Base-by-base conservation (phyloP, 2,888 invertebrate genomes). In the Blastobasis adustella region DNA sequence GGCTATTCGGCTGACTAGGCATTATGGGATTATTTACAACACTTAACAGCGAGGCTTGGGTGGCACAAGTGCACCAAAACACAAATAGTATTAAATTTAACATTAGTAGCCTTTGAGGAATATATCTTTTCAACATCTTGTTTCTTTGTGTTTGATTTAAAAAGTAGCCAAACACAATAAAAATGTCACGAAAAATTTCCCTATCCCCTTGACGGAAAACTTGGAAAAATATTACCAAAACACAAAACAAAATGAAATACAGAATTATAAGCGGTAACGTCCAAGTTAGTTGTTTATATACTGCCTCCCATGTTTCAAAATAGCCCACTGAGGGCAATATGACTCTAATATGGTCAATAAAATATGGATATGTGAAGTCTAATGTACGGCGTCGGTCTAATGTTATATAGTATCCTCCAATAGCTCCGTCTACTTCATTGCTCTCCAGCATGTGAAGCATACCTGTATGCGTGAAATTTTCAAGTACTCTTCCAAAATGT, bases 1-100 rank as follows among this genome's bases (percentile, higher is more conserved):
- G 5, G 4, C 46, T 45, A 5, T 59, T 58, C 6, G 60, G 57
- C 52, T 72, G 67, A 37, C 60, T 58, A 37, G 44, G 61, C 48
- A 62, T 62, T 23, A 65, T 42, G 1, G 73, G 73, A 36, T 57
- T 54, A 10, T 68, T 69, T 8, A 58, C 62, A 4, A 65, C 61
- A 47, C 71, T 67, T n/a, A 45, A 58, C 50, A 76, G 56, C n/a
- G 57, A 62, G 1, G 68, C 67, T 51, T 74, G 69, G 39, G 67
- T 55, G 36, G 60, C 58, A 49, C 60, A 66, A 3, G 73, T 68
- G 45, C 71, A 46, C 36, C 71, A 62, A 10, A 72, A 63, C 7
- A 67, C 54, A 10, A 61, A 55, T 42, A 66, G 54, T 37, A 76
- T 59, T 9, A 75, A 44, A 46, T 50, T 56, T 6, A 56, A 41